Evolutionary conservation across 2,797 vertebrate genomes (phyloP).

Genomic region (Rhinoraja longicauda): DNA sequence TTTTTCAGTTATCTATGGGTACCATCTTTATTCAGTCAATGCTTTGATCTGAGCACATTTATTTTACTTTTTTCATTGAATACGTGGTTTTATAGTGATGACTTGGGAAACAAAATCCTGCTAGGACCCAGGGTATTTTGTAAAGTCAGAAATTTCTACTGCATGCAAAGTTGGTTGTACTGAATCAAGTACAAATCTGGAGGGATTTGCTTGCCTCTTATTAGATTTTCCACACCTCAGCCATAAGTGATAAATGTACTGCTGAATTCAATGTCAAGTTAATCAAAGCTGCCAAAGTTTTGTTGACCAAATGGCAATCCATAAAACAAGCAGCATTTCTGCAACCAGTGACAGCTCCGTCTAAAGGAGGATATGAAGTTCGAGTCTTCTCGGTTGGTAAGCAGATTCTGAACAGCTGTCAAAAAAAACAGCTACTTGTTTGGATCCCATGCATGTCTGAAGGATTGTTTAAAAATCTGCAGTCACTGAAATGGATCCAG

Average conservation of each 20-base stretch:
- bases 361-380: slow-evolving; percentile 58
- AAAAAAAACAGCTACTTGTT: slow-evolving; percentile 52
- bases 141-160: slow-evolving; percentile 74
- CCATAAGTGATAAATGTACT: slow-evolving; percentile 87
- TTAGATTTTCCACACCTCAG: slow-evolving; percentile 83
- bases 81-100: slow-evolving; percentile 48
- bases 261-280: slow-evolving; percentile 87
- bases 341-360: slow-evolving; percentile 72
- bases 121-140: slow-evolving; percentile 63
- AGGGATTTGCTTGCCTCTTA: slow-evolving; percentile 83
- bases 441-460: slow-evolving; percentile 53
- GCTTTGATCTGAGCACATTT: slow-evolving; percentile 3
- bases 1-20: background rate
- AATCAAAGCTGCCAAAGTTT: slow-evolving; percentile 96
- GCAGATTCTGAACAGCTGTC: slow-evolving; percentile 46
- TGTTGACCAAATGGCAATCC: slow-evolving; percentile 90
- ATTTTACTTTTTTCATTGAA: slow-evolving; percentile 50
- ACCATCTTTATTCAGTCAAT: background rate
- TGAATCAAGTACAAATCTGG: slow-evolving; percentile 77
- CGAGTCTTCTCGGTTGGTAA: slow-evolving; percentile 49
- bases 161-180: slow-evolving; percentile 73
- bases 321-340: slow-evolving; percentile 72
- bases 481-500: slow-evolving; percentile 57
- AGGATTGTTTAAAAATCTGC: slow-evolving; percentile 68
- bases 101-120: slow-evolving; percentile 63